Evolutionary conservation across 37 sponge, comb jelly and placozoan species (phyloP), one percentile per base, ranked within the genome.

Genomic region (Aphrocallistes beatrix): DNA sequence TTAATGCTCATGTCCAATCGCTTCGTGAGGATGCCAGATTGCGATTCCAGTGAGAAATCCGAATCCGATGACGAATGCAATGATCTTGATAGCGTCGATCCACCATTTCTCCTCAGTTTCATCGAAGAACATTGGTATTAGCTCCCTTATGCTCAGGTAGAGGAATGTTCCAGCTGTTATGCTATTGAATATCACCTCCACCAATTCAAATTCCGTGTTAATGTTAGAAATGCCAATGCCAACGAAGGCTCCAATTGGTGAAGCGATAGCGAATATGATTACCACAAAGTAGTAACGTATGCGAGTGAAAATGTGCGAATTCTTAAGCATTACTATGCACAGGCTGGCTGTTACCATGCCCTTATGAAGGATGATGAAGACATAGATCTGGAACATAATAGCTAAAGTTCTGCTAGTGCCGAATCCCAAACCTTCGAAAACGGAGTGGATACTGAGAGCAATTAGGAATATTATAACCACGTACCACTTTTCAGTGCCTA

Each of bases 91-190:
- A 13, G n/a, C 21, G 34, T 60, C 75, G 34, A 60, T 30, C 75
- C 75, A 60, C 75, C 75, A 60, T 60, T 60, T 60, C n/a, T 1
- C 3, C 34, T 60, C 75, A 3, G 75, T 30, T 30, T 60, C 21
- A 28, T 60, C 75, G 17, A 60, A 60, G 75, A 60, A 60, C 75
- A 60, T 60, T 6, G 75, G 28, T 25, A 28, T 60, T 30, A 60
- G n/a, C n/a, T 60, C 75, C n/a, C 75, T 60, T 3, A 60, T 19
- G 34, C 75, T 60, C 34, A 60, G 75, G n/a, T 60, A 60, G 28
- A 60, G 75, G 75, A 60, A 60, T 60, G 75, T 60, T 6, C 75
- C 75, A 13, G 75, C 75, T 60, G 75, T 25, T 19, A 60, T 60
- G 75, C 75, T 25, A 60, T 60, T 60, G 34, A 60, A 60, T 6